Evolutionary conservation across 1,140 invertebrate species (phyloP), one percentile per base, ranked within the genome.

Genomic region (Dryas iulia): DNA sequence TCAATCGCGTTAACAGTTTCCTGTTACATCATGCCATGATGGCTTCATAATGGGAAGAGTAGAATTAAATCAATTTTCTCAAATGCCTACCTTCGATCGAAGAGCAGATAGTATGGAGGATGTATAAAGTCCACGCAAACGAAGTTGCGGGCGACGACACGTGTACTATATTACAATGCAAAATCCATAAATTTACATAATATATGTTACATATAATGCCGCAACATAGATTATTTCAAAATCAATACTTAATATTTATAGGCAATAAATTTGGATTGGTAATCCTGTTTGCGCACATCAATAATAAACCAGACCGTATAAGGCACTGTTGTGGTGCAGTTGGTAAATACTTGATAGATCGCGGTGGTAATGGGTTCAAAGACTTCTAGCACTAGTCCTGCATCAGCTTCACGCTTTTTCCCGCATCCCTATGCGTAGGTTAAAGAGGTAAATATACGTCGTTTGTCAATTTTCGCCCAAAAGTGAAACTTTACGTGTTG

Each of bases 241-340:
- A 60, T 60, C 61, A 54, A 53, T 56, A 64, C 14, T 28, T 64
- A 64, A 54, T 64, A 64, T 64, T 64, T 54, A 64, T 64, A 23
- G 61, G 26, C 52, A 47, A 64, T 66, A 66, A 30, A 60, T 64
- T 59, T 59, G 35, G 39, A 60, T 26, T 14, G 33, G 33, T 60
- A 60, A 60, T 47, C 31, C 59, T 60, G 59, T 60, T 39, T 39
- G 33, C 33, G 59, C 33, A 33, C 23, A 33, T 47, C 39, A 60
- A 7, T 60, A 24, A 39, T 60, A 24, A 60, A 47, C 30, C 18
- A 47, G 14, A 21, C 8, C 14, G 2, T 14, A 8, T 21, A 6
- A 47, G 18, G 6, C 14, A 21, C 39, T 47, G 10, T 21, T 18
- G 2, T 10, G 14, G 39, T 3, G 21, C 18, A 47, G 14, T 47